Evolutionary conservation across 2,888 invertebrate genomes (phyloP).

Genomic region (Drosophila buzzatii): DNA sequence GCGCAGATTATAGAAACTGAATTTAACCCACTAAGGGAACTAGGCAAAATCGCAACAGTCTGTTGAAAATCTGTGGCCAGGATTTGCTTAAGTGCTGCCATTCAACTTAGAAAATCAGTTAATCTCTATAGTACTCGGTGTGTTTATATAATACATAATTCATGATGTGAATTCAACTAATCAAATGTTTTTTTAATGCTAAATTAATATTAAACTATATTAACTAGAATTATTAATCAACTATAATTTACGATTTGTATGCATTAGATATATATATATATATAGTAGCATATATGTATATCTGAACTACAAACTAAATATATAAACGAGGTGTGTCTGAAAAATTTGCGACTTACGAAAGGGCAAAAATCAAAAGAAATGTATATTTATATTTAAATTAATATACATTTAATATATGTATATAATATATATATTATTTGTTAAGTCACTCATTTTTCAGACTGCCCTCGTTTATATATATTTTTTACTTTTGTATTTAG

Average conservation of each 20-base stretch:
- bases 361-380: neutral
- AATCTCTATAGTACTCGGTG: constrained; percentile 17
- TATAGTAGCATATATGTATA: neutral
- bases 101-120: constrained; percentile 3
- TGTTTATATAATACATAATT: constrained; percentile 25
- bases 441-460: neutral
- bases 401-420: neutral
- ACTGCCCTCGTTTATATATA: constrained; percentile 2
- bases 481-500: neutral
- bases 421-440: neutral
- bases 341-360: neutral
- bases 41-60: constrained; percentile 83
- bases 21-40: constrained; percentile 85
- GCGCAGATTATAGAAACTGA: constrained; percentile 74
- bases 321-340: constrained; percentile 6
- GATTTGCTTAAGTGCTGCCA: constrained; percentile 47
- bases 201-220: constrained; percentile 47
- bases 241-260: constrained; percentile 49
- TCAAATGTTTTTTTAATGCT: constrained; percentile 26
- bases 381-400: neutral
- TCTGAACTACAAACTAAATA: constrained; percentile 26
- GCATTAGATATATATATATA: constrained; percentile 26
- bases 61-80: constrained; percentile 59
- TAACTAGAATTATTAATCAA: constrained; percentile 13
- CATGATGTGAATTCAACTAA: constrained; percentile 48